phyloP scores from a whole-genome alignment of 2,888 invertebrate species.

The Thereva unica region DNA sequence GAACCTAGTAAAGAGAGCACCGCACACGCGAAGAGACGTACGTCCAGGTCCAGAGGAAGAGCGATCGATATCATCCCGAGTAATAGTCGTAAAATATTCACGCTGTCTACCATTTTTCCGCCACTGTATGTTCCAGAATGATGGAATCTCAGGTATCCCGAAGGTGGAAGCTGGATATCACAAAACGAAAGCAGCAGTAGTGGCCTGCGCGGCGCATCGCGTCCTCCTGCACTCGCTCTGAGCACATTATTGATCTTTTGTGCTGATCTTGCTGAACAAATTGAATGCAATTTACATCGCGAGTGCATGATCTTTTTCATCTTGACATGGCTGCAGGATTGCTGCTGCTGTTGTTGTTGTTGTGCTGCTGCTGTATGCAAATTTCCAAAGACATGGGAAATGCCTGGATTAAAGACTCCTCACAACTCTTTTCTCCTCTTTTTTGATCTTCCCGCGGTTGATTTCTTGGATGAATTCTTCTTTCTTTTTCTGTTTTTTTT shows the following conservation, averaged over 20 bases:
- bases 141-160: constrained; percentile 19
- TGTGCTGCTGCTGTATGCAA: constrained; percentile 23
- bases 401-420: constrained; percentile 18
- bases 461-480: too few relatives aligned
- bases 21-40: neutral
- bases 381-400: constrained; percentile 30
- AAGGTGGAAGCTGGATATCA: neutral
- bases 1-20: too few relatives aligned
- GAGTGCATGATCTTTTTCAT: constrained; percentile 36
- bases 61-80: neutral
- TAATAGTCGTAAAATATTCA: constrained; percentile 7
- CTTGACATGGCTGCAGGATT: constrained; percentile 28
- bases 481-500: too few relatives aligned
- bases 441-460: neutral
- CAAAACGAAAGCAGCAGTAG: constrained; percentile 2
- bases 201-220: constrained; percentile 1
- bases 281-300: constrained; percentile 35
- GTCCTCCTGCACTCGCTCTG: too few relatives aligned
- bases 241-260: constrained; percentile 25
- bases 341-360: neutral
- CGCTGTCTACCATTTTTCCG: constrained; percentile 13
- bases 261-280: constrained; percentile 29
- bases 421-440: constrained; percentile 10
- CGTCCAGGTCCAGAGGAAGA: neutral
- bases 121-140: constrained; percentile 20